Evolutionary conservation across 2,797 vertebrate species (phyloP).

Genomic region (Sebastes hubbsi): DNA sequence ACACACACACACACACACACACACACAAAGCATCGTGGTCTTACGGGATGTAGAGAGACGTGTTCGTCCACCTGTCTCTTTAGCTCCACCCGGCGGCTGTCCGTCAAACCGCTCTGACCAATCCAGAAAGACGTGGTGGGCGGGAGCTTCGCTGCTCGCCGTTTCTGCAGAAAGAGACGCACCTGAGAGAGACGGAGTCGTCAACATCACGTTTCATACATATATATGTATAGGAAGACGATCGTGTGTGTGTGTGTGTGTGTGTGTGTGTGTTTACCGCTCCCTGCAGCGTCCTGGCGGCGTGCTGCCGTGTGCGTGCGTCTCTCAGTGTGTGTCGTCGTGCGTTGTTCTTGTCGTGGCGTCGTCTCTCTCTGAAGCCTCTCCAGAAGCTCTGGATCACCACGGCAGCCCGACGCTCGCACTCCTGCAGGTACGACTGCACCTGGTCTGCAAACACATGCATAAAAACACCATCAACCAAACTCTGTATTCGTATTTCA

Average conservation of each 20-base stretch:
- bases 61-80: constrained; percentile 87
- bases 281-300: constrained; percentile 80
- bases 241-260: background rate
- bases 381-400: constrained; percentile 92
- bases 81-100: constrained; percentile 84
- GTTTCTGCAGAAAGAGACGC: constrained; percentile 84
- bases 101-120: constrained; percentile 82
- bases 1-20: background rate
- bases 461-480: too few relatives aligned
- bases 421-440: constrained; percentile 85
- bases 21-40: background rate
- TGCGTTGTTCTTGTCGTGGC: constrained; percentile 70
- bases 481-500: too few relatives aligned
- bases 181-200: constrained; percentile 66
- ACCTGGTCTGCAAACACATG: constrained; percentile 83
- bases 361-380: constrained; percentile 85
- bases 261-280: constrained; percentile 75
- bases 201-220: too few relatives aligned
- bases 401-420: constrained; percentile 86
- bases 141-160: constrained; percentile 65
- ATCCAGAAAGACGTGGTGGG: constrained; percentile 79
- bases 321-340: constrained; percentile 53
- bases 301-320: constrained; percentile 63
- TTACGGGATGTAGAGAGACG: constrained; percentile 85
- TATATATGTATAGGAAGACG: too few relatives aligned